Evolutionary conservation across 2,797 vertebrate species (phyloP), one percentile per base, ranked within the genome.

Genomic region (Danio choprae): DNA sequence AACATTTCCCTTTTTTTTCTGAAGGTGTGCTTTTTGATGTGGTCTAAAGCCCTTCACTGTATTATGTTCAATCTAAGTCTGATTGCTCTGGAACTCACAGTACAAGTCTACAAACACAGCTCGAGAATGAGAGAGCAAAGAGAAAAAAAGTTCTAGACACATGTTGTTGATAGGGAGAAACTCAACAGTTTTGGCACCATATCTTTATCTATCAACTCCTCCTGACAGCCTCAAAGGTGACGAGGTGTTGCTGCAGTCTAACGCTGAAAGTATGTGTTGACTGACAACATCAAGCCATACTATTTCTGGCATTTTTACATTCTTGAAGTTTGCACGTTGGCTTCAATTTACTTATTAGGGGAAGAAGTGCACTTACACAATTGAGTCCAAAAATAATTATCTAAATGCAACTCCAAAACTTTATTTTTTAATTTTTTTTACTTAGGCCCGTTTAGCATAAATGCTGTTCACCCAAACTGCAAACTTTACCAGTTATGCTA

Each of bases 151-250:
- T 38, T 77, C 38, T 36, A 51, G 68, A 64, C 73, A 84, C 77
- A 68, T 70, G 77, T 58, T 80, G 81, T 77, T 81, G 74, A 83
- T 83, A 58, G 84, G 62, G 74, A 71, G 64, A 81, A 85, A 78
- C 74, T 72, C 50, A 20, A 50, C 64, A 36, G 29, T 72, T 69
- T 78, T 80, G 80, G 82, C 80, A 71, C 51, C 64, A 15, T 78
- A 51, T 85, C 76, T 58, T 68, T 51, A 67, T 83, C 81, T 79
- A 36, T 83, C 82, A 81, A 53, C 71, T 78, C 62, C 40, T 74
- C 51, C 58, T 41, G 73, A 77, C 82, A 82, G 83, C 74, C 67
- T 78, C 73, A 80, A 64, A 82, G 48, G 48, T 63, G 73, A 73
- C 12, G 22, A 51, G 71, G 75, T 81, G 81, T 69, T 77, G 59